phyloP scores from a whole-genome alignment of 2,888 invertebrate genomes.

The Pollenia griseotomentosa region DNA sequence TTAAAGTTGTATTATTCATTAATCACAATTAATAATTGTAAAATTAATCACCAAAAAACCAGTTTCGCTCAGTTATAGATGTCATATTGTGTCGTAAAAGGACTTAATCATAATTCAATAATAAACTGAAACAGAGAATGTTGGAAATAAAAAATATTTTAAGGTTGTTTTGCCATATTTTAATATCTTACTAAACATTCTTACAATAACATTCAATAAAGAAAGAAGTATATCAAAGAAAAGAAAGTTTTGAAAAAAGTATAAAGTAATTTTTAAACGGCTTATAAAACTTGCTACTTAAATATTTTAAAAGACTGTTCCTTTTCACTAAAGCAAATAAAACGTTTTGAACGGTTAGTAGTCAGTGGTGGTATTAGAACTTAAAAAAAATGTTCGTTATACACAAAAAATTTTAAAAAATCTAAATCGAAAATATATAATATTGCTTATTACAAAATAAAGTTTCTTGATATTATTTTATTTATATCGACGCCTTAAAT shows the following conservation, averaged over 20 bases:
- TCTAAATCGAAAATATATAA: too few relatives aligned
- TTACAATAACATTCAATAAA: conserved; percentile 30
- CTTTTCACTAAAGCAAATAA: conserved; percentile 4
- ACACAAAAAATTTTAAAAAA: too few relatives aligned
- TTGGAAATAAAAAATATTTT: conserved; percentile 27
- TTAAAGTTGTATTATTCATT: conserved; percentile 35
- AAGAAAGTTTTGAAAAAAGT: conserved; percentile 38
- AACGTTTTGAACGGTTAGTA: neutral
- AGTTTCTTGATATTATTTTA: too few relatives aligned
- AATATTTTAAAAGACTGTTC: neutral
- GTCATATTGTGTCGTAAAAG: conserved; percentile 32
- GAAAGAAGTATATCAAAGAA: conserved; percentile 48
- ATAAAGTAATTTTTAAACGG: too few relatives aligned
- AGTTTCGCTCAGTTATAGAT: conserved; percentile 18
- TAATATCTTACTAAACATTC: conserved; percentile 39
- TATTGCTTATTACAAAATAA: too few relatives aligned
- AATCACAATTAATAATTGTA: conserved; percentile 17
- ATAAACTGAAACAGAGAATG: conserved; percentile 3
- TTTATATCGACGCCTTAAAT: too few relatives aligned
- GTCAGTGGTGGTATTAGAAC: too few relatives aligned
- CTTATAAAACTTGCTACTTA: too few relatives aligned
- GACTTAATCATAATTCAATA: conserved; percentile 35
- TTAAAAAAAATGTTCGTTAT: too few relatives aligned
- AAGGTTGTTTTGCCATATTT: conserved; percentile 21
- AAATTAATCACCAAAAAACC: conserved; percentile 50